Base-by-base conservation (phyloP, 2,113 vertebrate genomes). In the Heterotis niloticus region DNA sequence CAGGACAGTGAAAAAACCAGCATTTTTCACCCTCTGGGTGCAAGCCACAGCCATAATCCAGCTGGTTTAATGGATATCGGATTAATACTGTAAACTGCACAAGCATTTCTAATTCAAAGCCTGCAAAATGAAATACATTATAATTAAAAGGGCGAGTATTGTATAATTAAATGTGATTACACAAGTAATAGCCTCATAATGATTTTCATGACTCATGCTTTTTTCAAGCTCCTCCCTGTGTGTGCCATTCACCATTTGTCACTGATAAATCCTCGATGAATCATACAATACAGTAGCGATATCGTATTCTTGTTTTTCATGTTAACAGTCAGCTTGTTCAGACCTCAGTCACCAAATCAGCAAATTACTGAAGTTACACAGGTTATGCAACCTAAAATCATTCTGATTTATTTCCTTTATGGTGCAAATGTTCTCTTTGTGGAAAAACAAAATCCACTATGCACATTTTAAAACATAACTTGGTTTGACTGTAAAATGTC, bases 131-230 rank as follows among this genome's bases (percentile, higher is more conserved):
- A 77, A 68, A 28, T 66, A 67, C 64, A 57, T 77, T 54, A 24
- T 28, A 68, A 67, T 29, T 51, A 52, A 77, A 54, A 56, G 14
- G 23, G 76, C 23, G 67, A 62, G 51, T 67, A 77, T 52, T 65
- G 60, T 68, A 77, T 29, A 77, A 77, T 77, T 77, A 77, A 77
- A 65, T 77, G 51, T 68, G 76, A 56, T 77, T 78, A 69, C 54
- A 68, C 76, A 68, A 68, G 65, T 68, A 78, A 78, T 68, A 59
- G 64, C 7, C 52, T 69, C 68, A 68, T 78, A 67, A 78, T 68
- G 76, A 68, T 68, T 77, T 28, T 20, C 64, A 77, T 78, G 17
- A 69, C 54, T 78, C 65, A 78, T 59, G 17, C 51, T 78, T 78
- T n/a, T 68, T 66, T 78, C 52, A 66, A 59, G 64, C 52, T 68